Percentiles rank a stretch among this genome's conserved stretches.
phyloP scores from a whole-genome alignment of 2,113 vertebrate genomes.

The Helogale parvula region DNA sequence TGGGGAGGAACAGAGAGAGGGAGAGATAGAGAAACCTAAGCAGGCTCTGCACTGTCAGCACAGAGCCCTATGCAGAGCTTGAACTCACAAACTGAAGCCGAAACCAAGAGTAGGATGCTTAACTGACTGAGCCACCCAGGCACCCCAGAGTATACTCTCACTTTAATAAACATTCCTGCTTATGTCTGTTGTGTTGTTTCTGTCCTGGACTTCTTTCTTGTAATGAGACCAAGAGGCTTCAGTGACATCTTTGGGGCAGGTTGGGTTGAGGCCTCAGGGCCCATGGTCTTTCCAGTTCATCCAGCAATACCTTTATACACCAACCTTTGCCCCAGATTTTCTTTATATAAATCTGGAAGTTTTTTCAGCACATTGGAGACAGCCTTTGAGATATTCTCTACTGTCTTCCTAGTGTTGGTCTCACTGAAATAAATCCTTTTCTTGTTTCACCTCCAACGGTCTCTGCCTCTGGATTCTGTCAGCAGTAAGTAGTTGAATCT shows the following conservation, averaged over 20 bases:
- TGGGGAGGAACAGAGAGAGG: too few relatives aligned
- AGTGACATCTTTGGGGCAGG: background rate
- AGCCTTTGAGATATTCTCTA: background rate
- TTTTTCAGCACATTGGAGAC: background rate
- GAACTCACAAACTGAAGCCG: too few relatives aligned
- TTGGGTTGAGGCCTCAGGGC: background rate
- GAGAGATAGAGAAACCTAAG: too few relatives aligned
- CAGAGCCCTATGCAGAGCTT: too few relatives aligned
- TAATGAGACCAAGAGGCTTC: background rate
- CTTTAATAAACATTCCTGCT: background rate
- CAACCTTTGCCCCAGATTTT: background rate
- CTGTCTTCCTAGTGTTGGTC: background rate
- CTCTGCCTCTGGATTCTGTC: background rate
- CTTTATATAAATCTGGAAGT: background rate
- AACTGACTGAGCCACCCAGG: too few relatives aligned
- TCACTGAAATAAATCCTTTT: background rate
- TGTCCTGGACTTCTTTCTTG: background rate
- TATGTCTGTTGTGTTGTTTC: background rate
- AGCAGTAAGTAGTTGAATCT: background rate
- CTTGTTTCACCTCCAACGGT: background rate
- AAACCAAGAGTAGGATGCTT: too few relatives aligned
- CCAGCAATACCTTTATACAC: background rate
- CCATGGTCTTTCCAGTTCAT: background rate
- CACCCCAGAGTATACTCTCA: background rate
- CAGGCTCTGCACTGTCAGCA: too few relatives aligned